phyloP scores from a whole-genome alignment of 2,888 invertebrate species.

The Lamellibrachia satsuma region DNA sequence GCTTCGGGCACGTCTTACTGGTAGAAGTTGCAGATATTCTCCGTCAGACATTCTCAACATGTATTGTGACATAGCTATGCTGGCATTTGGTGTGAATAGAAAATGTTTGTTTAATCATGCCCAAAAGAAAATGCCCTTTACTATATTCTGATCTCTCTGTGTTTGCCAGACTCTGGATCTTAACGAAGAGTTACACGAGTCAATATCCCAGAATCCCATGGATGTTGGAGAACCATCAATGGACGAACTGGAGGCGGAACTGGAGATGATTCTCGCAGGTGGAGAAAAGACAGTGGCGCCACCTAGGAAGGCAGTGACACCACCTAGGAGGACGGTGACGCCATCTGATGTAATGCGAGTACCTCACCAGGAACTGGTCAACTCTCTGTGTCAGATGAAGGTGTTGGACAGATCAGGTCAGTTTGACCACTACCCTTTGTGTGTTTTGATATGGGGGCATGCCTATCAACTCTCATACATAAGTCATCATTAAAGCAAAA shows the following conservation, averaged over 20 bases:
- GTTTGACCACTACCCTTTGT: background rate
- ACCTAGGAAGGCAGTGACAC: background rate
- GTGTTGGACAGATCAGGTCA: background rate
- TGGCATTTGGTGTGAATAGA: background rate
- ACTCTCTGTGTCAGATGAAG: slow-evolving; percentile 11
- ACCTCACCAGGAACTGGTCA: background rate
- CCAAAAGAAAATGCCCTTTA: background rate
- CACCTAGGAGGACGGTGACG: background rate
- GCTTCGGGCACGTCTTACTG: too few species aligned
- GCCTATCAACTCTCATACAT: too few species aligned
- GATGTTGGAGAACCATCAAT: background rate
- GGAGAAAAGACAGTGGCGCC: background rate
- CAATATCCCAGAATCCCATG: slow-evolving; percentile 13
- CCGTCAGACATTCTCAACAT: too few species aligned
- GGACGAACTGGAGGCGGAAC: background rate
- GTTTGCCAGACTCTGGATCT: background rate
- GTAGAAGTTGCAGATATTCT: too few species aligned
- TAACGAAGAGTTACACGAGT: background rate
- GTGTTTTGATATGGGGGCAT: background rate
- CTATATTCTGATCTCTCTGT: background rate
- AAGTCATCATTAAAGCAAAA: too few species aligned
- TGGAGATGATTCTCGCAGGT: background rate
- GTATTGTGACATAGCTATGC: background rate
- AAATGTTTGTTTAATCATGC: background rate
- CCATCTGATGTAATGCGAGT: background rate